phyloP scores from a whole-genome alignment of 2,888 invertebrate species.

The Drosophila anomelani region DNA sequence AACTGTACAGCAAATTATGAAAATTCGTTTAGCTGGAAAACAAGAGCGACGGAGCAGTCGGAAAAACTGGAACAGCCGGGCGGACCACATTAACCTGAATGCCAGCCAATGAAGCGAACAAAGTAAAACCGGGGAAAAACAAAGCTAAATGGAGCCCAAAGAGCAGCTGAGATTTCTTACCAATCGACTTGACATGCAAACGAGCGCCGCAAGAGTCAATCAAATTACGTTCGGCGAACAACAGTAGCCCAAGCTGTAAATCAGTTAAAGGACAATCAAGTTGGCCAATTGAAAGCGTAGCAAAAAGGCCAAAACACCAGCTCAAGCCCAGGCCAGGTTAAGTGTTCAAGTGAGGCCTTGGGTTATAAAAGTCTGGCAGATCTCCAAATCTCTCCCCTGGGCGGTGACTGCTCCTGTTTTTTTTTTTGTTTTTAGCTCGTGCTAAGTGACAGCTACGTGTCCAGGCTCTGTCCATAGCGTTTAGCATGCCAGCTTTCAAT shows the following conservation, averaged over 20 bases:
- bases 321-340: neutral
- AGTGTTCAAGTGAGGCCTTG: conserved; percentile 35
- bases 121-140: conserved; percentile 24
- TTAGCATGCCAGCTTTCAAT: conserved; percentile 77
- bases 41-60: conserved; percentile 36
- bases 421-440: conserved; percentile 1
- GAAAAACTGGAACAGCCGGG: conserved; percentile 70
- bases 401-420: conserved; percentile 35
- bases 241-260: conserved; percentile 58
- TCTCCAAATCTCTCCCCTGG: conserved; percentile 19
- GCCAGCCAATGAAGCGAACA: conserved; percentile 61
- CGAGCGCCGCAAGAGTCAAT: conserved; percentile 75
- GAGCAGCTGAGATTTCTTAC: conserved; percentile 30
- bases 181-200: conserved; percentile 60
- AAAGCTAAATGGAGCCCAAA: conserved; percentile 35
- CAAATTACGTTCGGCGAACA: conserved; percentile 64
- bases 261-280: conserved; percentile 76
- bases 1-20: conserved; percentile 76
- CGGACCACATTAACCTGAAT: conserved; percentile 75
- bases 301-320: conserved; percentile 21
- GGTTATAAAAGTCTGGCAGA: conserved; percentile 25
- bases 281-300: conserved; percentile 64
- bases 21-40: conserved; percentile 67
- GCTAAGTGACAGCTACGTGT: conserved; percentile 66
- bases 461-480: conserved; percentile 41